phyloP scores from a whole-genome alignment of 1,140 invertebrate species.

The Pentalonia nigronervosa region DNA sequence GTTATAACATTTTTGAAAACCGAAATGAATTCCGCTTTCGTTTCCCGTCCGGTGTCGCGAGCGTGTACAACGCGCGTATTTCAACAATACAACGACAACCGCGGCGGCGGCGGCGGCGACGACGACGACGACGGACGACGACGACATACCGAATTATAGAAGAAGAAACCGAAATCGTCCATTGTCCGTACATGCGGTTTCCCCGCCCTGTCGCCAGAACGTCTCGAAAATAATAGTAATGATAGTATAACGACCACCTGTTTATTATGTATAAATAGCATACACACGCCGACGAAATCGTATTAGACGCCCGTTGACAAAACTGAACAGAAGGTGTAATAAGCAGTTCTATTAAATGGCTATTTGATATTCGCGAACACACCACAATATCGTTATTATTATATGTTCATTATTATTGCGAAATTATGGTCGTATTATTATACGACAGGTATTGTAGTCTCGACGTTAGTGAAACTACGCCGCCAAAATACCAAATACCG shows the following conservation, averaged over 20 bases:
- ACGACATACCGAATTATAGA: conserved; percentile 13
- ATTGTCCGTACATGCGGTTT: neutral
- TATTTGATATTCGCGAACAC: neutral
- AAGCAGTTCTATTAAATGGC: neutral
- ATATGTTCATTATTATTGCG: neutral
- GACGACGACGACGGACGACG: neutral
- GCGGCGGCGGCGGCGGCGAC: no score
- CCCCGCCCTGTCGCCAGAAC: neutral
- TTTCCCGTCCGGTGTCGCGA: conserved; percentile 33
- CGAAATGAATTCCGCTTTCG: conserved; percentile 49
- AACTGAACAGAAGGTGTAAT: neutral
- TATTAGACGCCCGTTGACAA: conserved; percentile 16
- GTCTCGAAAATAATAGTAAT: neutral
- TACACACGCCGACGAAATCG: conserved; percentile 3
- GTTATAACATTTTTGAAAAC: conserved; percentile 54
- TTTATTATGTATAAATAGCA: neutral
- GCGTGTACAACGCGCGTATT: neutral
- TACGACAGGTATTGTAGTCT: neutral
- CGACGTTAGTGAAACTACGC: neutral
- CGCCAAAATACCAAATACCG: neutral
- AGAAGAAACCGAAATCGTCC: conserved; percentile 49
- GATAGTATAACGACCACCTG: neutral
- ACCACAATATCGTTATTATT: neutral
- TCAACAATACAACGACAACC: neutral
- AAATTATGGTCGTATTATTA: neutral